Conservation (phyloP, 2,113 vertebrate genomes). For the Cinclus cinclus region DNA sequence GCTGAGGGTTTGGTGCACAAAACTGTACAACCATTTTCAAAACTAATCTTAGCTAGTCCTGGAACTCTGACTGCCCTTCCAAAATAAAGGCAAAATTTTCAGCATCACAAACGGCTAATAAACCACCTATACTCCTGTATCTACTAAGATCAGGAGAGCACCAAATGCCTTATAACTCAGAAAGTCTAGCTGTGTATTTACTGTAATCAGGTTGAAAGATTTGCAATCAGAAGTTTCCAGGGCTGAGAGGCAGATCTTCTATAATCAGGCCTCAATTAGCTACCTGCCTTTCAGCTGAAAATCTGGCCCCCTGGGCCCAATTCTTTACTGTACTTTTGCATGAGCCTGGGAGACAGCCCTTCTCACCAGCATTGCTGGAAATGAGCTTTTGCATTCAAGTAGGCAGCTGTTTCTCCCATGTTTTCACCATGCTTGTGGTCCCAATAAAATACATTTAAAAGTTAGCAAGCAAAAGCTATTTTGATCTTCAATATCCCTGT, state of each 20-base stretch:
- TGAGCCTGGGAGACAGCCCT: not conserved
- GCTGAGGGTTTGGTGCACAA: not conserved
- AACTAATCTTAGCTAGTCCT: not conserved
- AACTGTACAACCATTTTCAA: not conserved
- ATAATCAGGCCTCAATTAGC: not conserved
- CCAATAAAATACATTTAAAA: not conserved
- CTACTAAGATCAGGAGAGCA: rapidly evolving
- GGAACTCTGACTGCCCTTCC: not conserved
- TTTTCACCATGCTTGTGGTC: not conserved
- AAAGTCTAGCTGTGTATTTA: not conserved
- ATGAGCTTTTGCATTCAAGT: not conserved
- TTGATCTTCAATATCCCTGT: not conserved
- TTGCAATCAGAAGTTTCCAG: not conserved
- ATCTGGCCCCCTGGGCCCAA: not conserved
- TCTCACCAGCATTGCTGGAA: not conserved
- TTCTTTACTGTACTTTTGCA: not conserved
- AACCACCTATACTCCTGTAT: not conserved
- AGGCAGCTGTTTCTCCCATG: not conserved
- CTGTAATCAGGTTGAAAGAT: not conserved
- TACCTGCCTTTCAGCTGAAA: not conserved
- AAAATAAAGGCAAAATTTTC: not conserved
- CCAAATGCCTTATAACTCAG: not conserved
- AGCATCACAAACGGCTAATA: not conserved
- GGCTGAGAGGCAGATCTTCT: not conserved
- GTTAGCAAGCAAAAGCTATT: not conserved